Evolutionary conservation across 2,113 vertebrate species (phyloP).

Genomic region (Tachysurus fulvidraco): DNA sequence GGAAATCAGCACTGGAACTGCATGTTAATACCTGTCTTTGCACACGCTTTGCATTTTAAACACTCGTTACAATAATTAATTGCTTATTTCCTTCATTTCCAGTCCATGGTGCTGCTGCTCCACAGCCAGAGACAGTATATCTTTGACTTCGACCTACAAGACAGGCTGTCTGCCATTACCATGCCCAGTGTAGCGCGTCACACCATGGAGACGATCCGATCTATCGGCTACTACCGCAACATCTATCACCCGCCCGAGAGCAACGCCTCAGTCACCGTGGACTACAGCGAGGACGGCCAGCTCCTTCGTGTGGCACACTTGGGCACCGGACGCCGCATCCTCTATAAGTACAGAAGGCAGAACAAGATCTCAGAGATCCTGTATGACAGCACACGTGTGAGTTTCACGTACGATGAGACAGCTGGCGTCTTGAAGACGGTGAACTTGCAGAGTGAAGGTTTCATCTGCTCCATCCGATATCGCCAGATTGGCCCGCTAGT

Average conservation of each 20-base stretch:
- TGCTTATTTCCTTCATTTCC: slow-evolving; percentile 53
- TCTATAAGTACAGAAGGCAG: slow-evolving; percentile 93
- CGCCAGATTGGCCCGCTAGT: slow-evolving; percentile 93
- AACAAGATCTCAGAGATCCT: slow-evolving; percentile 94
- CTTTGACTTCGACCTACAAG: slow-evolving; percentile 91
- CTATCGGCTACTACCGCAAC: slow-evolving; percentile 96
- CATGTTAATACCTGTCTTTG: slow-evolving; percentile 66
- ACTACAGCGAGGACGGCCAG: slow-evolving; percentile 96
- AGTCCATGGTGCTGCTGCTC: slow-evolving; percentile 98
- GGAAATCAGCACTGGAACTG: slow-evolving; percentile 68
- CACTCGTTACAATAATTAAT: slow-evolving; percentile 56
- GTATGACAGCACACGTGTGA: slow-evolving; percentile 95
- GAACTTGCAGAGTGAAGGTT: slow-evolving; percentile 96
- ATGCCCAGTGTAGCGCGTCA: slow-evolving; percentile 98
- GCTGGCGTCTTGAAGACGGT: slow-evolving; percentile 96
- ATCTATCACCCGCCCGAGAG: slow-evolving; percentile 97
- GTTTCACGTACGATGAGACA: slow-evolving; percentile 96
- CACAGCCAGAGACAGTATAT: slow-evolving; percentile 99
- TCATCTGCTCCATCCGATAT: slow-evolving; percentile 97
- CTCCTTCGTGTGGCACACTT: slow-evolving; percentile 91
- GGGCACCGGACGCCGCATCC: slow-evolving; percentile 88
- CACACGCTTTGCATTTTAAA: slow-evolving; percentile 53
- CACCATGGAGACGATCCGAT: slow-evolving; percentile 97
- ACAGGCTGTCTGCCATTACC: slow-evolving; percentile 91
- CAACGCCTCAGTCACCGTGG: slow-evolving; percentile 93